Evolutionary conservation across 1,140 invertebrate genomes (phyloP).

Genomic region (Aphis gossypii): DNA sequence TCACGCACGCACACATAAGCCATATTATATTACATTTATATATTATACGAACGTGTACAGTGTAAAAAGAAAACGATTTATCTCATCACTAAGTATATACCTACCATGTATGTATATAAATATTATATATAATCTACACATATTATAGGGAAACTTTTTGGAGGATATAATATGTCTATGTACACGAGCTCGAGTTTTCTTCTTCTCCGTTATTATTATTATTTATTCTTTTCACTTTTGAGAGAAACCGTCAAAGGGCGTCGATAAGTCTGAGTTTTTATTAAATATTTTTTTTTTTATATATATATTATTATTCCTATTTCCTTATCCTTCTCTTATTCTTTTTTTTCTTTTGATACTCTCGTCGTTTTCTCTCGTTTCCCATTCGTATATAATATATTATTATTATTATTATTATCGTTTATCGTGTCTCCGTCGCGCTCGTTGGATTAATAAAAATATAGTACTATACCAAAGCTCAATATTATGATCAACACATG

Average conservation of each 20-base stretch:
- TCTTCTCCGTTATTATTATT: not conserved
- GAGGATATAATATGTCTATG: not conserved
- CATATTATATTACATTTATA: slow-evolving; percentile 16
- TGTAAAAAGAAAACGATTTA: slow-evolving; percentile 27
- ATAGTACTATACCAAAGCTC: slow-evolving; percentile 46
- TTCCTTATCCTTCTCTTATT: not conserved
- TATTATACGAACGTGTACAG: slow-evolving; percentile 20
- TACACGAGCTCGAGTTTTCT: not conserved
- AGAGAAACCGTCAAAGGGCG: slow-evolving; percentile 30
- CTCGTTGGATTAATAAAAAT: not conserved
- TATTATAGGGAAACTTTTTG: not conserved
- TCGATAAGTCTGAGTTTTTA: slow-evolving; percentile 52
- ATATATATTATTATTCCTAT: not conserved
- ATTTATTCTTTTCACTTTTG: slow-evolving; percentile 9
- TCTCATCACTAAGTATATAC: not conserved
- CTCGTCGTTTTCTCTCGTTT: not conserved
- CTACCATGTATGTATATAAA: not conserved
- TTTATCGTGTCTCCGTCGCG: not conserved
- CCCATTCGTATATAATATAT: not conserved
- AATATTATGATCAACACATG: slow-evolving; percentile 34
- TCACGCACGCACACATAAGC: not conserved
- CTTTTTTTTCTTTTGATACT: not conserved
- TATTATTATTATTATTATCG: not conserved
- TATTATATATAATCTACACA: not conserved
- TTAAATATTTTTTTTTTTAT: not conserved